Percentiles rank a stretch among this genome's conserved stretches.
phyloP scores from a whole-genome alignment of 2,888 invertebrate genomes.

The Drosophila anceps region DNA sequence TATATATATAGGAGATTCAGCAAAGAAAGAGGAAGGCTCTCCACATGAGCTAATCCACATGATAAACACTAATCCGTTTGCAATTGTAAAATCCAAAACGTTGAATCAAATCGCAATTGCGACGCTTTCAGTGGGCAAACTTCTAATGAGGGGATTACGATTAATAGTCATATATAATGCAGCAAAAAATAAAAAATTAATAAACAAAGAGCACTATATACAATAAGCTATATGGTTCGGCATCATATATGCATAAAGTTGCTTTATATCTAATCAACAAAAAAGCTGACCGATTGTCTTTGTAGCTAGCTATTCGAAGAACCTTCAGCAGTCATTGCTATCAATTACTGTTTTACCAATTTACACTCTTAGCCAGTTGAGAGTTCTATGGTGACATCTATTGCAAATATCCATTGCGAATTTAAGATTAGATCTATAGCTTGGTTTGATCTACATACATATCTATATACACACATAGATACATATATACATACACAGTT shows the following conservation, averaged over 20 bases:
- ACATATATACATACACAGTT: neutral
- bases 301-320: neutral
- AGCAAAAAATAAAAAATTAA: neutral
- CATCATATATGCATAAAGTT: neutral
- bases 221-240: neutral
- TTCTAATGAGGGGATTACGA: conserved; percentile 5
- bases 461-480: no score
- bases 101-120: conserved; percentile 22
- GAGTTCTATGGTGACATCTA: neutral
- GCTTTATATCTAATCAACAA: neutral
- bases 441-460: no score
- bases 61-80: conserved; percentile 31
- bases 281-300: neutral
- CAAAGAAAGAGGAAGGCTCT: no score
- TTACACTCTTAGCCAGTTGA: neutral
- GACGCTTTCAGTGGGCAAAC: neutral
- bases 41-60: conserved; percentile 8
- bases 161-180: neutral
- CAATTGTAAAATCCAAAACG: conserved; percentile 20
- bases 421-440: neutral
- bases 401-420: neutral
- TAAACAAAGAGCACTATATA: neutral
- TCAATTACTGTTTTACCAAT: neutral
- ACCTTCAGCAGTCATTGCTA: neutral
- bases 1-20: conserved; percentile 7